Conservation (phyloP, 2,888 invertebrate genomes). For the Atrina japonica region DNA sequence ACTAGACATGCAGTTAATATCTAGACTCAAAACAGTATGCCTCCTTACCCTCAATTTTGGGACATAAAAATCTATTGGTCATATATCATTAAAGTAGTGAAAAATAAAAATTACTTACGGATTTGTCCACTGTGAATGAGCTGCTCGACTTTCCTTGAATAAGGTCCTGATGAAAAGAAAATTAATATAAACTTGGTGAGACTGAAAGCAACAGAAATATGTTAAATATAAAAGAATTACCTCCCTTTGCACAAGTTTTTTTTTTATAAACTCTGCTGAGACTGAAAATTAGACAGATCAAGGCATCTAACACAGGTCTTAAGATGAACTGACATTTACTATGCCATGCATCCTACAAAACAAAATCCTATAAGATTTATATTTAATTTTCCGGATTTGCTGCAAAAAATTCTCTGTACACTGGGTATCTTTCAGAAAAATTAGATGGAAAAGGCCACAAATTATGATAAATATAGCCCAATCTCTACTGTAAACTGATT, state of each 20-base stretch:
- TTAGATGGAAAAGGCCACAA: too few species aligned
- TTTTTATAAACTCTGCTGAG: background rate
- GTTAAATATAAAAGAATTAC: background rate
- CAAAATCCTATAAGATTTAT: too few species aligned
- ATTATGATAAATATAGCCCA: too few species aligned
- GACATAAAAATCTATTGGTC: background rate
- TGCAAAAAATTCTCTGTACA: too few species aligned
- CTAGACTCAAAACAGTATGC: background rate
- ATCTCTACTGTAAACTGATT: too few species aligned
- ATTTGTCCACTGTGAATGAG: constrained; percentile 67
- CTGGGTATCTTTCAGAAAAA: too few species aligned
- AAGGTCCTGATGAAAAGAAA: constrained; percentile 56
- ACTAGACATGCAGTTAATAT: background rate
- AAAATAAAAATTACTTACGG: constrained; percentile 53
- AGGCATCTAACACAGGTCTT: too few species aligned
- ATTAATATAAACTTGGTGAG: background rate
- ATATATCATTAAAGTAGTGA: background rate
- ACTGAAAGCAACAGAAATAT: background rate
- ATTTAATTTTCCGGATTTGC: too few species aligned
- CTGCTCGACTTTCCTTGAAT: constrained; percentile 68
- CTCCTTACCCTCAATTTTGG: background rate
- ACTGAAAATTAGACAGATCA: too few species aligned
- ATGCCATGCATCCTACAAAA: too few species aligned
- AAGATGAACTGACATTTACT: too few species aligned
- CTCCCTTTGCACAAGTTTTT: background rate